Conservation (phyloP, 2,797 vertebrate genomes). For the Thalassophryne amazonica region DNA sequence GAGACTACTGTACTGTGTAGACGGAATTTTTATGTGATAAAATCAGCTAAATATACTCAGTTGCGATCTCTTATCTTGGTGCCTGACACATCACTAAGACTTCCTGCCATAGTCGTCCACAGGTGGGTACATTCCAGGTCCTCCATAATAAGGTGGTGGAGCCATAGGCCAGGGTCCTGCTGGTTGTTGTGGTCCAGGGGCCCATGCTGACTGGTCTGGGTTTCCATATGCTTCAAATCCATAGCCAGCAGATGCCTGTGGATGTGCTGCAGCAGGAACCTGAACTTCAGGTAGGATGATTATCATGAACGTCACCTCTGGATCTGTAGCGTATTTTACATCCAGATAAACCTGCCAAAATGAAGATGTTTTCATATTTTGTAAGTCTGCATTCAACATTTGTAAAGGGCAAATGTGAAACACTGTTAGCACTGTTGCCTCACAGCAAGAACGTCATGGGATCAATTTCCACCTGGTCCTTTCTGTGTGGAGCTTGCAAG, state of each 20-base stretch:
- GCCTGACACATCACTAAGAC: neutral
- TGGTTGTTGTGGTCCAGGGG: neutral
- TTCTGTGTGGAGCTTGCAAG: too few species aligned
- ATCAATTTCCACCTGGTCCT: too few species aligned
- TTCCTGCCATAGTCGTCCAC: neutral
- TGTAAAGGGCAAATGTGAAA: too few species aligned
- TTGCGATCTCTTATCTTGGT: too few species aligned
- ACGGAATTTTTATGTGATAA: too few species aligned
- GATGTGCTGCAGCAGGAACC: neutral
- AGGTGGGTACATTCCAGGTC: slow-evolving; percentile 9
- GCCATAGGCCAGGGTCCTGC: neutral
- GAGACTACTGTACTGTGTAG: too few species aligned
- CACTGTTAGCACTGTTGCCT: too few species aligned
- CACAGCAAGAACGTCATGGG: too few species aligned
- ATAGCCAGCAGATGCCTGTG: neutral
- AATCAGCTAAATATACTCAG: too few species aligned
- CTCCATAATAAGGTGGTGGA: slow-evolving; percentile 45
- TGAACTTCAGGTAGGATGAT: slow-evolving; percentile 52
- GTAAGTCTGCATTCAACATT: too few species aligned
- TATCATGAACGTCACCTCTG: slow-evolving; percentile 68
- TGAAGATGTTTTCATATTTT: neutral
- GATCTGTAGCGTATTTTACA: slow-evolving; percentile 60
- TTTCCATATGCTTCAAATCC: slow-evolving; percentile 22
- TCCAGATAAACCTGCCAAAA: slow-evolving; percentile 59
- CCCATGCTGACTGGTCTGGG: slow-evolving; percentile 5